Base-by-base conservation (phyloP, 35 echinoderm and acorn worm species). In the Anneissia japonica region DNA sequence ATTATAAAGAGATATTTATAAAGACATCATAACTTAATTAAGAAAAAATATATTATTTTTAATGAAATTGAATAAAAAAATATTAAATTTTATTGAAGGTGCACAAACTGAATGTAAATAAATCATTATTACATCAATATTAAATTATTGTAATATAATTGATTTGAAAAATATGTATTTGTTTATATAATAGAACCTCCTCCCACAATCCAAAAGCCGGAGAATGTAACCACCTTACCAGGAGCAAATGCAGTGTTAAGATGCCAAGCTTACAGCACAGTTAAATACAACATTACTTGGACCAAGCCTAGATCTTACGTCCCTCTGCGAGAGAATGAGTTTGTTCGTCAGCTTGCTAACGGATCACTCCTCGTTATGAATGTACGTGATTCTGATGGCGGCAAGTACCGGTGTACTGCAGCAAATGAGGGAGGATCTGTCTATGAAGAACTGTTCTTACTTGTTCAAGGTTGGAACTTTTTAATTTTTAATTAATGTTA, bases 281-380 rank as follows among this genome's bases (percentile, higher is more conserved):
- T 94, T 0, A 81, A 84, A 16, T 90, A 89, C 51, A 94, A 99
- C 80, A 88, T 94, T 39, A 94, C 96, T 2, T 99, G 96, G 96
- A 92, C 93, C 72, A 88, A 77, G 77, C 96, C 96, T 16, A 56
- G 82, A 13, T 89, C 82, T 36, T 40, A 77, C 30, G 86, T 84
- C 9, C 76, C 84, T 0, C 73, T 99, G 31, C 77, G 82, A 51
- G 75, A 72, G 64, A 89, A 99, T 46, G 96, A 46, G 87, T 99
- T 79, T 13, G 32, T 79, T 14, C 76, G 76, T 37, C 79, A 88
- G 45, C 86, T 94, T 3, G 13, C 51, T 19, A 99, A 91, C 84
- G 92, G 96, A 46, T 99, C 96, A 9, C 86, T 99, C 3, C 39
- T 83, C 14, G 85, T 99, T 72, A 75, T 32, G 31, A 82, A 94